Conservation (phyloP, 2,888 invertebrate genomes). For the Cancer borealis region DNA sequence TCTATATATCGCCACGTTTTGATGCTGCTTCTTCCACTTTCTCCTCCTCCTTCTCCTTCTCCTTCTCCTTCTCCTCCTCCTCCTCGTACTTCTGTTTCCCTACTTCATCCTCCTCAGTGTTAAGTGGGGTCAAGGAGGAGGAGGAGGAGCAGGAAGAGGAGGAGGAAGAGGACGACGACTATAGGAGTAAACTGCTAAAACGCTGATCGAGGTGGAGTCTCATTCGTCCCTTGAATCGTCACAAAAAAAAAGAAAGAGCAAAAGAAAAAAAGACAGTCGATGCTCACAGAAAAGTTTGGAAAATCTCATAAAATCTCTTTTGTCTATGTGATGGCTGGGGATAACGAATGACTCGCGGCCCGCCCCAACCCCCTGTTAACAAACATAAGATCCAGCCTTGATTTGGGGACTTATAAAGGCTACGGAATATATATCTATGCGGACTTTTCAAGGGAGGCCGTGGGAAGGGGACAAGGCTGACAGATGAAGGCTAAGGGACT, state of each 20-base stretch:
- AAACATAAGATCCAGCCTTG: constrained; percentile 65
- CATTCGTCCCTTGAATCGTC: background rate
- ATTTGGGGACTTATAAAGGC: constrained; percentile 68
- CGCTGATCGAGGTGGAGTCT: constrained; percentile 31
- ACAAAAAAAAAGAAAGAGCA: background rate
- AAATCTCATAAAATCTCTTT: constrained; percentile 74
- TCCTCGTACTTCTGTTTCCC: no score
- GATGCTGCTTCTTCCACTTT: background rate
- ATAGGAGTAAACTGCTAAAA: background rate
- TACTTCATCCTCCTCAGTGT: background rate
- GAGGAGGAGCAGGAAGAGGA: background rate
- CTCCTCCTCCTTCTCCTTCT: background rate
- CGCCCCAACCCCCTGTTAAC: constrained; percentile 53
- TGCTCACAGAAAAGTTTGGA: constrained; percentile 72
- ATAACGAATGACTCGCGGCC: constrained; percentile 73
- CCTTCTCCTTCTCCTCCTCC: background rate
- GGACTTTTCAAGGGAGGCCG: constrained; percentile 24
- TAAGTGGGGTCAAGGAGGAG: background rate
- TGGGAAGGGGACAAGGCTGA: background rate
- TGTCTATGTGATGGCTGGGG: constrained; percentile 72
- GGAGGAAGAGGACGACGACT: background rate
- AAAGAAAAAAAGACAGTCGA: constrained; percentile 53
- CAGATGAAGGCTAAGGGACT: constrained; percentile 12
- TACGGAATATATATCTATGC: constrained; percentile 4
- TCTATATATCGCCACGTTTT: constrained; percentile 28